Evolutionary conservation across 64 coral and sea anemone genomes (phyloP), one percentile per base, ranked within the genome.

Genomic region (Acropora yongei): DNA sequence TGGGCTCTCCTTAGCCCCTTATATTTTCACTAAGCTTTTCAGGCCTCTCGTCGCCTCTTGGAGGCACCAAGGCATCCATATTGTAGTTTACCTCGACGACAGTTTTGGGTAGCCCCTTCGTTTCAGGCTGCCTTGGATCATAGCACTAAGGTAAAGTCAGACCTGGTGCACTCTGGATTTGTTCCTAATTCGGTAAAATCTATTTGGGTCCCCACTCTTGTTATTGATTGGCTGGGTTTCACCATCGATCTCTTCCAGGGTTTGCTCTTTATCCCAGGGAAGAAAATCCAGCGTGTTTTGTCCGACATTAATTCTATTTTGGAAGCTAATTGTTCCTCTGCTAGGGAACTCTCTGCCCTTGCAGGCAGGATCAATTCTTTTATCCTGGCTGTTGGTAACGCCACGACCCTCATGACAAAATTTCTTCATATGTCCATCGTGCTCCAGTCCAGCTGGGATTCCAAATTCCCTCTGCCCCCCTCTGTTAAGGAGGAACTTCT

Each of bases 21-120:
- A 86, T 39, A 65, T 89, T 40, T 94, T 94, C 45, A 94, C 79
- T 8, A 94, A 94, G 76, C 77, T 94, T 19, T 39, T 86, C 17
- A 80, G 88, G 10, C 93, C 88, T 18, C 75, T 95, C 63, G 75
- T 91, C 49, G 50, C 88, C 47, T 74, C 55, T 17, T 94, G 80
- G 88, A 90, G 67, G 42, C 58, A 47, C 14, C 72, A 63, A 47
- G 65, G 81, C 3, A 77, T 89, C 44, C 86, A 83, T 72, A 83
- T 79, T 19, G 43, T 92, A 46, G 78, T 96, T 75, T 92, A 91
- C 16, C 42, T 88, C 7, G 80, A 91, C 30, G 89, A 91, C 80
- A 2, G 80, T 46, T 43, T 91, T 2, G 71, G 47, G 50, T 75
- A n/a, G 80, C 82, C 44, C 72, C 82, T 75, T 74, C 46, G 40